A percentile compares a stretch with the other conserved stretches of the same genome.
These are phyloP conservation scores for Hestina assimilis DNA, from an alignment of 1,140 invertebrate genomes.

Conservation along the genomic window DNA sequence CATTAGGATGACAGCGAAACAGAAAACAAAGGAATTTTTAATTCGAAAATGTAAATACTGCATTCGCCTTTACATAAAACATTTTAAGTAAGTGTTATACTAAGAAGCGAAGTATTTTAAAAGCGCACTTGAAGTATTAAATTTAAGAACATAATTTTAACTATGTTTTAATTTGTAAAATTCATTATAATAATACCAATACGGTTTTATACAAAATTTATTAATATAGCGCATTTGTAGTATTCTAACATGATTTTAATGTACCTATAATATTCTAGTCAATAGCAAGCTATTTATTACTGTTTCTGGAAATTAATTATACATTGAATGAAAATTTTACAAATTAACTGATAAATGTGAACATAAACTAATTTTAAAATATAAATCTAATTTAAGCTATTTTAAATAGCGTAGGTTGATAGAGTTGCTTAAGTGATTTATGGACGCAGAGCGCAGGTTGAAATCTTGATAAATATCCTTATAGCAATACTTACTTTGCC, in stretches of 20 bases:
- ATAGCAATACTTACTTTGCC: no score
- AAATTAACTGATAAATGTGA: constrained; percentile 2
- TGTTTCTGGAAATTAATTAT: background rate
- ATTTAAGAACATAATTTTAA: background rate
- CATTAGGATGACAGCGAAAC: constrained; percentile 18
- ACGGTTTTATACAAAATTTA: no score
- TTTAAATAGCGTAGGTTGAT: constrained; percentile 12
- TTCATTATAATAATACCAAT: no score
- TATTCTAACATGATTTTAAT: background rate
- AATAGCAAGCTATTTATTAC: background rate
- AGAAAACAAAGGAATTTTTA: constrained; percentile 15
- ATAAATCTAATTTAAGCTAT: constrained; percentile 11
- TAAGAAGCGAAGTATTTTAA: no score
- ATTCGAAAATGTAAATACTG: background rate
- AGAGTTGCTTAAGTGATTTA: constrained; percentile 15
- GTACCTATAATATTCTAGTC: background rate
- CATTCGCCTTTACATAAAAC: background rate
- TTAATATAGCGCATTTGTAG: no score
- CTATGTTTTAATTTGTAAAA: background rate
- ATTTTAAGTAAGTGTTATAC: no score
- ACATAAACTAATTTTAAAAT: constrained; percentile 7
- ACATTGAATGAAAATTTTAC: background rate
- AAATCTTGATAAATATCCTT: constrained; percentile 15
- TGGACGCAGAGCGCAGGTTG: constrained; percentile 5
- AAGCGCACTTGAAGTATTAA: no score